phyloP scores from a whole-genome alignment of 2,888 invertebrate species.

The Melikaiella ostensackeni region DNA sequence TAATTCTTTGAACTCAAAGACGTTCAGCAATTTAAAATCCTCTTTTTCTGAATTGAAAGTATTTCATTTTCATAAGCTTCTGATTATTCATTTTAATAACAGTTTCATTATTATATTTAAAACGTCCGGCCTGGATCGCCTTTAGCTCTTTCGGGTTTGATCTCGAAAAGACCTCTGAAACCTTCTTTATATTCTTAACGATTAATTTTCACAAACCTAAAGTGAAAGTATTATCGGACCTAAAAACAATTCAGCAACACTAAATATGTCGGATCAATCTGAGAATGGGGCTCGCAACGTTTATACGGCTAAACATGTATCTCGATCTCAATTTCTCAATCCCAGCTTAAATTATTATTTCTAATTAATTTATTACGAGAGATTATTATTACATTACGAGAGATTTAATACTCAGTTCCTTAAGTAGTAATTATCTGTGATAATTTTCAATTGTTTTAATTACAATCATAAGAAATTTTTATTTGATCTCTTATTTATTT shows the following conservation, averaged over 20 bases:
- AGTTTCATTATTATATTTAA: background rate
- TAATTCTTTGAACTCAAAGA: background rate
- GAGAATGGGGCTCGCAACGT: slow-evolving; percentile 16
- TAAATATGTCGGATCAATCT: slow-evolving; percentile 23
- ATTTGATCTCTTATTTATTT: background rate
- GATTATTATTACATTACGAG: background rate
- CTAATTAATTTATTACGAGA: background rate
- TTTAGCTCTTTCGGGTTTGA: slow-evolving; percentile 14
- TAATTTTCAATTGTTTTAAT: background rate
- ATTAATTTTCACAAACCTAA: slow-evolving; percentile 24
- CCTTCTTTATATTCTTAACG: slow-evolving; percentile 10
- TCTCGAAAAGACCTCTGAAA: background rate
- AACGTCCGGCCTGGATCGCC: slow-evolving; percentile 13
- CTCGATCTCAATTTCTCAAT: background rate
- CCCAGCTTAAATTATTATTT: background rate
- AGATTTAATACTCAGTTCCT: background rate
- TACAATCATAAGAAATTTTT: background rate
- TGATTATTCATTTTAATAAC: background rate
- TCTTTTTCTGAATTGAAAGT: background rate
- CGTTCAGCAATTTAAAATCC: no score
- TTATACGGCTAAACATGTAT: background rate
- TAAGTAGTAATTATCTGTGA: background rate
- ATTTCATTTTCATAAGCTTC: background rate
- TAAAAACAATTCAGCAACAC: slow-evolving; percentile 16
- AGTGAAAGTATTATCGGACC: slow-evolving; percentile 24